These are phyloP conservation scores for Agrochola lychnidis DNA, from an alignment of 2,888 invertebrate species.

Conservation along the genomic window DNA sequence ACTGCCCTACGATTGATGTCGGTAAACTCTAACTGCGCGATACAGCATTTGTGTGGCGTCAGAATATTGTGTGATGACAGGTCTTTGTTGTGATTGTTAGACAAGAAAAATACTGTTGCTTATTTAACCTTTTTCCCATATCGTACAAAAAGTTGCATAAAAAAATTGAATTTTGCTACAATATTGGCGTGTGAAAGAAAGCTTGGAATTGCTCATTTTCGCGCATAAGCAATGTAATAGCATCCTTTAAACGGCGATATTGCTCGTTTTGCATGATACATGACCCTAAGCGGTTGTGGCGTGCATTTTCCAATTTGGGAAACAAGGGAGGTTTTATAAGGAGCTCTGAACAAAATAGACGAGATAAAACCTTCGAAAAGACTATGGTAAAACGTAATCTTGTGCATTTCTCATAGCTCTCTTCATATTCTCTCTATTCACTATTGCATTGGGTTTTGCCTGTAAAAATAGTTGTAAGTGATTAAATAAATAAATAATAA, in stretches of 20 bases:
- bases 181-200: slow-evolving; percentile 16
- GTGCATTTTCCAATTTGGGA: slow-evolving; percentile 37
- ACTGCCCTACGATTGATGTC: too few species aligned
- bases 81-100: background rate
- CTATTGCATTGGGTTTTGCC: too few species aligned
- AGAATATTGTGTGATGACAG: too few species aligned
- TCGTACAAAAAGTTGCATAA: background rate
- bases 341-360: background rate
- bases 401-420: too few species aligned
- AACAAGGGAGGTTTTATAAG: slow-evolving; percentile 1
- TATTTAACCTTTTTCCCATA: background rate
- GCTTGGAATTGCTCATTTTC: slow-evolving; percentile 50
- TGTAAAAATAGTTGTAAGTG: too few species aligned
- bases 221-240: slow-evolving; percentile 54
- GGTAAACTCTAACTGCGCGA: too few species aligned
- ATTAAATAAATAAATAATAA: too few species aligned
- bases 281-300: slow-evolving; percentile 29
- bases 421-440: too few species aligned
- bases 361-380: background rate
- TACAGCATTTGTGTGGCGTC: too few species aligned
- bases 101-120: background rate
- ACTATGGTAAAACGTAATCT: background rate
- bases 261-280: slow-evolving; percentile 53
- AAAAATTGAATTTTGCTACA: slow-evolving; percentile 6
- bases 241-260: slow-evolving; percentile 50